Conservation (phyloP, 2,113 vertebrate genomes). For the Neolamprologus ventralis region DNA sequence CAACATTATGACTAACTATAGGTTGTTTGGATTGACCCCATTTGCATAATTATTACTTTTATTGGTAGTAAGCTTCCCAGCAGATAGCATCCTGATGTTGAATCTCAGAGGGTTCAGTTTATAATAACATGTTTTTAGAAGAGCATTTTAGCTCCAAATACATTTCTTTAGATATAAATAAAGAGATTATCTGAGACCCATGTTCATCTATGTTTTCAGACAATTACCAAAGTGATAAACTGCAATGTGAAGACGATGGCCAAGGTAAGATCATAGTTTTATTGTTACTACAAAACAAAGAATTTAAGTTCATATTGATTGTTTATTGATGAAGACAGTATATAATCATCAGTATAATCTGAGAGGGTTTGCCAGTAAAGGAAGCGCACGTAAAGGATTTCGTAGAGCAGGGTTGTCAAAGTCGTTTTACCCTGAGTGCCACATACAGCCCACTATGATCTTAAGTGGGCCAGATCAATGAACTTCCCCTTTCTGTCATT, state of each 20-base stretch:
- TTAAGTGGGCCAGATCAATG: not conserved
- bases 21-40: not conserved
- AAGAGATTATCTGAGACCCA: not conserved
- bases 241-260: conserved; percentile 79
- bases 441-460: not conserved
- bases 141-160: not conserved
- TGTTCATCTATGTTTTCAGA: conserved; percentile 57
- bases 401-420: not conserved
- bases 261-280: conserved; percentile 67
- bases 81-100: not conserved
- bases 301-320: not conserved
- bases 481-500: not conserved
- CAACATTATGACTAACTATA: not conserved
- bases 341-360: not conserved
- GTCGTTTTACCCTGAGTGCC: not conserved
- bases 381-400: not conserved
- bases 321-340: not conserved
- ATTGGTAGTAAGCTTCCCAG: not conserved
- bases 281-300: not conserved
- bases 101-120: not conserved
- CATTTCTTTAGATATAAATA: not conserved
- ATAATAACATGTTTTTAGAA: not conserved
- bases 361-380: not conserved
- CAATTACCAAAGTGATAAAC: conserved; percentile 66
- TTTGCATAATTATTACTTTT: not conserved